Evolutionary conservation across 2,888 invertebrate species (phyloP).

Genomic region (Seira musarum): DNA sequence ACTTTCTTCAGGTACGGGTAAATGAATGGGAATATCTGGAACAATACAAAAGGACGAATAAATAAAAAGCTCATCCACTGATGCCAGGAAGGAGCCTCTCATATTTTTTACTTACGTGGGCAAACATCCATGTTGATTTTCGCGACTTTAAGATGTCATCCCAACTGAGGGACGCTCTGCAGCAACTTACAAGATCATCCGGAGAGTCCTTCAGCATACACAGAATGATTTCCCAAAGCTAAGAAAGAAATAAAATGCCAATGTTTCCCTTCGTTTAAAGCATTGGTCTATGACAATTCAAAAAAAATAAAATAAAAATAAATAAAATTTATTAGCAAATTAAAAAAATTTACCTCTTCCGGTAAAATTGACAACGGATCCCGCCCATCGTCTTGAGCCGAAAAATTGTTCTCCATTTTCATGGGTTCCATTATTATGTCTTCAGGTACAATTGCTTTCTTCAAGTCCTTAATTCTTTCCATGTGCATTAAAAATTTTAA

Average conservation of each 20-base stretch:
- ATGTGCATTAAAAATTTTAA: too few species aligned
- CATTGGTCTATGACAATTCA: neutral
- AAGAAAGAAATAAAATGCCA: constrained; percentile 4
- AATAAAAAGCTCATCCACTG: neutral
- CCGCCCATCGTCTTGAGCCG: neutral
- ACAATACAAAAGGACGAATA: neutral
- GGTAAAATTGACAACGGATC: constrained; percentile 29
- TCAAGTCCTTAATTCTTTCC: neutral
- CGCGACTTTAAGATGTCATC: neutral
- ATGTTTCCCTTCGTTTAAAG: neutral
- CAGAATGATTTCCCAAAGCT: constrained; percentile 34
- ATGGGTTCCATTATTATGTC: neutral
- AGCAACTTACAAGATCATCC: constrained; percentile 1
- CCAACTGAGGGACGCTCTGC: constrained; percentile 6
- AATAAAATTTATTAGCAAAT: neutral
- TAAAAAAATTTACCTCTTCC: constrained; percentile 30
- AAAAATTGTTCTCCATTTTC: neutral
- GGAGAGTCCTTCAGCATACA: neutral
- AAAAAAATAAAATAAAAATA: constrained; percentile 2
- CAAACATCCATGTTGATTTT: constrained; percentile 24
- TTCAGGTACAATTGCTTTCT: neutral
- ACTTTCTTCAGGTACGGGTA: constrained; percentile 23
- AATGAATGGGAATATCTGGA: constrained; percentile 18
- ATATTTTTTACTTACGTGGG: constrained; percentile 11
- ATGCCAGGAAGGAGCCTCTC: neutral